A percentile compares a stretch with the other conserved stretches of the same genome.
phyloP scores from a whole-genome alignment of 1,140 invertebrate species.

The Caenorhabditis elegans region WBcel235 BX284603.4:13305501-13306000 shows the following conservation, averaged over 20 bases:
- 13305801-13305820: not conserved
- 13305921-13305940: not conserved
- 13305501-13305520: not conserved
- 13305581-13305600: not conserved
- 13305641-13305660: not conserved
- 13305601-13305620: not conserved
- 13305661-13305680: not conserved
- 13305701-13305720: not conserved
- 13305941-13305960: not conserved
- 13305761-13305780: not conserved
- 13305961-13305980: not conserved
- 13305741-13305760: not conserved
- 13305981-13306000: not conserved
- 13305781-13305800: not conserved
- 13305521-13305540: slow-evolving; percentile 35
- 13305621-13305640: not conserved
- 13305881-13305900: no score
- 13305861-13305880: not conserved
- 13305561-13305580: not conserved
- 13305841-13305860: not conserved
- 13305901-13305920: not conserved
- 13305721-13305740: not conserved
- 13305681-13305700: not conserved
- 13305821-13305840: not conserved
- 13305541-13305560: not conserved